phyloP scores from a whole-genome alignment of 2,797 vertebrate genomes.

The Melanotaenia boesemani region DNA sequence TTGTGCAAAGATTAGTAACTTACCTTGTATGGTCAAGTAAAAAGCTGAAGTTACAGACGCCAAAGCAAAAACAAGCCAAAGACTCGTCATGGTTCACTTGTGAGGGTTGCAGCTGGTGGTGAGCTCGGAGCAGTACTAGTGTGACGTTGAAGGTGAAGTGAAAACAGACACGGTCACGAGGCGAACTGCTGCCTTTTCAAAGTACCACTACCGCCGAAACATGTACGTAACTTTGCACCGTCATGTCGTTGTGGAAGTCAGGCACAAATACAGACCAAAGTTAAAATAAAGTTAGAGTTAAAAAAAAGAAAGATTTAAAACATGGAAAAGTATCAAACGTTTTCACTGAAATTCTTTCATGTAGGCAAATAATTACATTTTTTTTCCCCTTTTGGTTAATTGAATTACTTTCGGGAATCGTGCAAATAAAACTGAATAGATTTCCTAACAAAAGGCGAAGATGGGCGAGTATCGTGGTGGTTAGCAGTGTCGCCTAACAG shows the following conservation, averaged over 20 bases:
- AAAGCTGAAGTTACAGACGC: constrained; percentile 37
- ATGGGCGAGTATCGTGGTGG: too few relatives aligned
- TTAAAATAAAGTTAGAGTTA: too few relatives aligned
- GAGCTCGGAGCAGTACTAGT: background rate
- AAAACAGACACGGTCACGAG: constrained; percentile 26
- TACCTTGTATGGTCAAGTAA: constrained; percentile 40
- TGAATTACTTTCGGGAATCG: too few relatives aligned
- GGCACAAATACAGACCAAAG: too few relatives aligned
- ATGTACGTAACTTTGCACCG: background rate
- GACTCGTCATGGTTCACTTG: background rate
- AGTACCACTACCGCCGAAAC: background rate
- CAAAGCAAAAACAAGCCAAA: constrained; percentile 24
- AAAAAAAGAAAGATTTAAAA: too few relatives aligned
- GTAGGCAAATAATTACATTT: too few relatives aligned
- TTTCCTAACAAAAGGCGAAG: too few relatives aligned
- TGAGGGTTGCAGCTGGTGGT: background rate
- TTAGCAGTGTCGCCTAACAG: too few relatives aligned
- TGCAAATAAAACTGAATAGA: too few relatives aligned
- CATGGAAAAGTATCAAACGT: too few relatives aligned
- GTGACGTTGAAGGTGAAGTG: constrained; percentile 3
- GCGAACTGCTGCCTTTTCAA: background rate
- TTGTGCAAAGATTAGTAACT: background rate
- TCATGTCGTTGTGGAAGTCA: background rate
- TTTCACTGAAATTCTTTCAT: too few relatives aligned
- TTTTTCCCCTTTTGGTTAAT: too few relatives aligned